These are phyloP conservation scores for Drosophila trapezifrons DNA, from an alignment of 1,140 invertebrate species.

Conservation along the genomic window DNA sequence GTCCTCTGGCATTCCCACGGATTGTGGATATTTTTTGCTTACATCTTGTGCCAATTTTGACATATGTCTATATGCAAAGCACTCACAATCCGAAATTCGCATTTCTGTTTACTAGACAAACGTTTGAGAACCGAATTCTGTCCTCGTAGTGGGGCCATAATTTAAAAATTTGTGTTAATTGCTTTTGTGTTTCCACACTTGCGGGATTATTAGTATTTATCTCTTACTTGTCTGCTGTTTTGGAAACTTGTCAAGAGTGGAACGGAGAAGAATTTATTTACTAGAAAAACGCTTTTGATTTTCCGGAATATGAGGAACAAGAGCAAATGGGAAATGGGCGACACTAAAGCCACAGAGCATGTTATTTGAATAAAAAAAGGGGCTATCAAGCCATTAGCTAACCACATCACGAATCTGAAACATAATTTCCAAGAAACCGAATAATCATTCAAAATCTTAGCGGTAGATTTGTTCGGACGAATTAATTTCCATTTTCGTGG, in stretches of 20 bases:
- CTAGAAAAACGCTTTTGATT: constrained; percentile 10
- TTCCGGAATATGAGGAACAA: background rate
- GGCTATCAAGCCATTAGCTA: constrained; percentile 35
- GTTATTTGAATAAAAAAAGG: constrained; percentile 25
- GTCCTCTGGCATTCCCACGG: too few relatives aligned
- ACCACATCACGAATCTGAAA: constrained; percentile 18
- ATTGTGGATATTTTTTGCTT: constrained; percentile 10
- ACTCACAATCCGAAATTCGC: constrained; percentile 11
- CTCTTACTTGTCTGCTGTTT: constrained; percentile 11
- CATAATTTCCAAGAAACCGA: constrained; percentile 3
- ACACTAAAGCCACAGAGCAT: constrained; percentile 8
- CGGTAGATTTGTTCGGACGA: constrained; percentile 11
- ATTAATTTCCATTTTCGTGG: constrained; percentile 21
- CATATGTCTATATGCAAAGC: constrained; percentile 17
- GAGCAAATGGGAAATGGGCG: too few relatives aligned
- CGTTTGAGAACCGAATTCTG: constrained; percentile 13
- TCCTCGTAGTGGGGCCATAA: constrained; percentile 29
- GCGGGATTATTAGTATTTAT: constrained; percentile 26
- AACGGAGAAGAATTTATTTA: constrained; percentile 27
- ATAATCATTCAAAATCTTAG: constrained; percentile 19
- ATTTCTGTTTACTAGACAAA: constrained; percentile 32
- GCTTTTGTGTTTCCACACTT: constrained; percentile 45
- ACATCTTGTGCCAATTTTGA: constrained; percentile 44
- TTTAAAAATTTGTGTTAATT: constrained; percentile 51
- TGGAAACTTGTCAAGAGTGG: constrained; percentile 55